Base-by-base conservation (phyloP, 2,797 vertebrate species). In the Hippopotamyrus pictus region DNA sequence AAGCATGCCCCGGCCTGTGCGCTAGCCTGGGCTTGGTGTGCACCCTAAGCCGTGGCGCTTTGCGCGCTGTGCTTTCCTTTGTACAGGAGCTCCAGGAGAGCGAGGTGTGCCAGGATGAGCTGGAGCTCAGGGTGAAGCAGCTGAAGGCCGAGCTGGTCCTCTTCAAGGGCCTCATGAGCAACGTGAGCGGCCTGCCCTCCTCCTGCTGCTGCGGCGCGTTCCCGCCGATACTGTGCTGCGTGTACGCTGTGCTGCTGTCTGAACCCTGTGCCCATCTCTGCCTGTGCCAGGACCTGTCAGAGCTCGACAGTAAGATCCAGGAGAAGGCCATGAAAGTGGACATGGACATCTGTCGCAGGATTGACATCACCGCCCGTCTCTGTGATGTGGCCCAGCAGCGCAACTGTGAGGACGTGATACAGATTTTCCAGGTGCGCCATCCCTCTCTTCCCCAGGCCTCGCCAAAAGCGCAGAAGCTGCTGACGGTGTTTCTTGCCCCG, bases 271-370 rank as follows among this genome's bases (percentile, higher is more conserved):
- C 33, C 69, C 6, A 3, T 48, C 19, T 83, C 3, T 48, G 9
- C 37, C 41, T 25, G 79, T 83, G 41, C 41, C 44, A 83, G 79
- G 79, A 83, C 5, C 97, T 99, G 92, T 97, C 97, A 0, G 98
- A 99, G 41, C 92, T 99, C 94, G 98, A 99, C 95, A 98, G 96
- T 87, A 98, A 98, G 94, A 99, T 99, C 93, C 98, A 99, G 94
- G 98, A 99, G 93, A 99, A 99, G 92, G 98, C 98, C 94, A 99
- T 98, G 98, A 97, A 97, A 90, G 98, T 99, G 86, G 98, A 99
- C 93, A 99, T 99, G 98, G 98, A 99, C 93, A 99, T 99, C 94
- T 99, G 98, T 91, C 96, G 98, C 17, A 96, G 98, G 90, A 99
- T 99, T 0, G 98, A 99, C 89, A 99, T 99, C 96, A 99, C 98